These are phyloP conservation scores for Agrypnia vestita DNA, from an alignment of 1,140 invertebrate species.

Conservation along the genomic window DNA sequence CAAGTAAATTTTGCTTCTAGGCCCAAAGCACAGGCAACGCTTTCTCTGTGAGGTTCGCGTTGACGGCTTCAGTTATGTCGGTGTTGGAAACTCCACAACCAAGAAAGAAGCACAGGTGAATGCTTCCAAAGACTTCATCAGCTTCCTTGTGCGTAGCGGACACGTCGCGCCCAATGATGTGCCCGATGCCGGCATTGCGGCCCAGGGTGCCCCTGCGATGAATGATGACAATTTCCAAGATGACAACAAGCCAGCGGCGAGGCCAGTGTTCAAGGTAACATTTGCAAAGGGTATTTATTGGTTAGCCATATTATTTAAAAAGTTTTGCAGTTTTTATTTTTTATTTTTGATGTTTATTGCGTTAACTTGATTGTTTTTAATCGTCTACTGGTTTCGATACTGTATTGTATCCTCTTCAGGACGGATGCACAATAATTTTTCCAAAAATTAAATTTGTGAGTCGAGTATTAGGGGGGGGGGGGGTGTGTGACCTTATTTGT, in stretches of 20 bases:
- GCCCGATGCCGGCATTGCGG: constrained; percentile 70
- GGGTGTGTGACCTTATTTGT: no score
- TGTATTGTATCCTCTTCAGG: no score
- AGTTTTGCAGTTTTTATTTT: no score
- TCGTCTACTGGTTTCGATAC: no score
- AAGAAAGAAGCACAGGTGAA: constrained; percentile 96
- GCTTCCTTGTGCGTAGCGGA: constrained; percentile 86
- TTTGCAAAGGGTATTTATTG: no score
- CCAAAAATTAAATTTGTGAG: no score
- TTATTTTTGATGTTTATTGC: no score
- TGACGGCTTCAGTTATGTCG: constrained; percentile 86
- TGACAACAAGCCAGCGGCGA: constrained; percentile 37
- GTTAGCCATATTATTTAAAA: no score
- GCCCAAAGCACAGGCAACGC: constrained; percentile 89
- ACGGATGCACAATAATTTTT: no score
- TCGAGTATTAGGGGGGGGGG: no score
- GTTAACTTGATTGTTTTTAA: no score
- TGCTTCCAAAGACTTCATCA: constrained; percentile 92
- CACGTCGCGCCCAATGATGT: constrained; percentile 79
- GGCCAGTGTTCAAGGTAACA: constrained; percentile 65
- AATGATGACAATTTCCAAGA: background rate
- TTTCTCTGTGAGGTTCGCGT: constrained; percentile 94
- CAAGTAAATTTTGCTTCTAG: constrained; percentile 68
- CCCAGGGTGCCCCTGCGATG: background rate
- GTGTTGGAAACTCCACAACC: constrained; percentile 94